Conservation (phyloP, 1,140 invertebrate genomes). For the Medauroidea extradentata region DNA sequence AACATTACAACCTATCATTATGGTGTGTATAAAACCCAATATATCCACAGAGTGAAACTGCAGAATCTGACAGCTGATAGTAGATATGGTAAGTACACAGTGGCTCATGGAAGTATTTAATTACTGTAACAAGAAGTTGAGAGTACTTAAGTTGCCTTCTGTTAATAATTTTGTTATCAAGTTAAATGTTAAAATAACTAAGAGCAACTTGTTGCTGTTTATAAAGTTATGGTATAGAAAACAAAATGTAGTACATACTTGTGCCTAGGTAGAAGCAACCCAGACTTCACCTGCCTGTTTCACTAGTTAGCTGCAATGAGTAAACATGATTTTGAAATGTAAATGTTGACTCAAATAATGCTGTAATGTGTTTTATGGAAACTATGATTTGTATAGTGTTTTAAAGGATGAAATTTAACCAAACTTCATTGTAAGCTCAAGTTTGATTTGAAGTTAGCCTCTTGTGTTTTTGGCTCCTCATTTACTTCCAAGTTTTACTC, state of each 20-base stretch:
- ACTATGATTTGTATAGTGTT: neutral
- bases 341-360: neutral
- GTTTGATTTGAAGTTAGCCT: neutral
- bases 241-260: no score
- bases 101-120: no score
- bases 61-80: constrained; percentile 52
- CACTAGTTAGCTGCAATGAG: neutral
- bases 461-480: neutral
- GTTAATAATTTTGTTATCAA: no score
- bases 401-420: neutral
- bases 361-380: neutral
- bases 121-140: no score
- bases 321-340: neutral
- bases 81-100: constrained; percentile 61
- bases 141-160: no score
- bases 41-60: constrained; percentile 72
- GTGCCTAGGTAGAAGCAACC: neutral
- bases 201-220: neutral
- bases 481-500: neutral
- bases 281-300: neutral
- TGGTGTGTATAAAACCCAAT: constrained; percentile 49
- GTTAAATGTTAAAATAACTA: neutral
- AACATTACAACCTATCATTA: neutral
- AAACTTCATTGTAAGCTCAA: neutral
- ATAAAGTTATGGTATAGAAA: no score